Conservation (phyloP, 2,797 vertebrate genomes). For the Tenualosa ilisha region DNA sequence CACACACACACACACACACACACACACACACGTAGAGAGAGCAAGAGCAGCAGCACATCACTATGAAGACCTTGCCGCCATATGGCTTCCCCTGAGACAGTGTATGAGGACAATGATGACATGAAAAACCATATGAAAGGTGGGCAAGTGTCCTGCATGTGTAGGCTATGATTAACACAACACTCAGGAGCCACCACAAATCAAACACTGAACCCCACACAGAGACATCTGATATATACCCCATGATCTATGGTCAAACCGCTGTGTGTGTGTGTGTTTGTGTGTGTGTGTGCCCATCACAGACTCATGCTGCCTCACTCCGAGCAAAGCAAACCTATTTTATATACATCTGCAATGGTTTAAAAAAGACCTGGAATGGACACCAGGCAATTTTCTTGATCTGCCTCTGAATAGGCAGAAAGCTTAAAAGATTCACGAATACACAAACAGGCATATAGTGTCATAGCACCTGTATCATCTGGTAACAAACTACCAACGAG, state of each 20-base stretch:
- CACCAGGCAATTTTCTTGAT: neutral
- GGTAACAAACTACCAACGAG: neutral
- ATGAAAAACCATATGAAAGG: neutral
- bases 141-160: neutral
- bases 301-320: neutral
- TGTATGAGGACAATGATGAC: neutral
- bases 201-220: neutral
- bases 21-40: neutral
- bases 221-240: neutral
- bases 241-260: constrained; percentile 9
- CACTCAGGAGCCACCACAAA: neutral
- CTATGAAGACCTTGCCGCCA: neutral
- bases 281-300: neutral
- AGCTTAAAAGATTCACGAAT: neutral
- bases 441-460: neutral
- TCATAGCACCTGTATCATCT: neutral
- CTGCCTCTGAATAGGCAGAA: neutral
- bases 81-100: neutral
- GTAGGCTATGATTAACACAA: constrained; percentile 13
- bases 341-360: neutral
- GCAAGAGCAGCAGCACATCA: neutral
- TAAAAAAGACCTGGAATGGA: neutral
- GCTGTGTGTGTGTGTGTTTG: neutral
- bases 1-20: neutral
- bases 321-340: neutral